Base-by-base conservation (phyloP, 2,797 vertebrate species). In the Lindbergichthys nudifrons region DNA sequence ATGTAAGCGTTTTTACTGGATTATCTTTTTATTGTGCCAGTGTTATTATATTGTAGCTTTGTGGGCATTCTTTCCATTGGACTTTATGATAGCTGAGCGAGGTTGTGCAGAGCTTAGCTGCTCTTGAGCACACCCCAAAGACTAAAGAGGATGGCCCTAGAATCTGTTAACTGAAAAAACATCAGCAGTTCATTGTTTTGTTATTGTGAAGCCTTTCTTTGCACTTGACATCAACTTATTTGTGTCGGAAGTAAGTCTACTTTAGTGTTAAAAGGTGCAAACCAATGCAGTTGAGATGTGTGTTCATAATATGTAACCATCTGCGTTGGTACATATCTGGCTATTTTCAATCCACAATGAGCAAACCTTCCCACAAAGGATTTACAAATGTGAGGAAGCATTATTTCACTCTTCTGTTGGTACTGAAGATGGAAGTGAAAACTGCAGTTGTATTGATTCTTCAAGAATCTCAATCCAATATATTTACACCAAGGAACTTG, bases 11-110 rank as follows among this genome's bases (percentile, higher is more conserved):
- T 82, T 63, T 73, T 65, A 60, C 58, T 45, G 10, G 58, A 76
- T 77, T 57, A 68, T 79, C 53, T 73, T 67, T 83, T 82, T 48
- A 70, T 80, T 60, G 52, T 64, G 48, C 45, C 56, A 65, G 64
- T 36, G 32, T 78, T 75, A 51, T 75, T 82, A 71, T 69, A 62
- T 59, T 52, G 42, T 54, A 56, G 48, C 45, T 75, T 54, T 42
- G 39, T 1, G 11, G 42, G 4, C 19, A 65, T 58, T 59, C 7
- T 47, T 42, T 21, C 47, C 48, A 7, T n/a, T 53, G 53, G 41
- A 58, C 56, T 69, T 56, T 5, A 56, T 57, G 58, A 61, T 3
- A 58, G 63, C 58, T 50, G 30, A 67, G 41, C 6, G 7, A 21
- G 36, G 30, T 42, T 47, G 32, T 54, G 48, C 3, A 26, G 26